These are phyloP conservation scores for Synergus gifuensis DNA, from an alignment of 2,888 invertebrate genomes.

Conservation along the genomic window DNA sequence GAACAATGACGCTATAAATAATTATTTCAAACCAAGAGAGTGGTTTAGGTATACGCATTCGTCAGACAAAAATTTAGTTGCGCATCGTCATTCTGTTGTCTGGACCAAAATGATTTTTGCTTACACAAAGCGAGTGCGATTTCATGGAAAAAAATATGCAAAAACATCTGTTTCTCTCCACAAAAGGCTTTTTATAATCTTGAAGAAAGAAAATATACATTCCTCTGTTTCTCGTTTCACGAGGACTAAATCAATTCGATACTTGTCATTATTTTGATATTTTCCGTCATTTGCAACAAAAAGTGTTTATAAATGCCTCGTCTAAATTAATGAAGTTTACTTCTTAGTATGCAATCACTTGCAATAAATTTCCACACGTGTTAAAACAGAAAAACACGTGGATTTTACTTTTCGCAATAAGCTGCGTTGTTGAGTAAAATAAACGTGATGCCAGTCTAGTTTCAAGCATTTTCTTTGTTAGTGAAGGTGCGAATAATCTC, in stretches of 20 bases:
- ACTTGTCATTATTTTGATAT: neutral
- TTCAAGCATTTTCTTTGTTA: slow-evolving; percentile 14
- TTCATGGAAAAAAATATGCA: neutral
- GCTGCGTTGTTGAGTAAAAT: neutral
- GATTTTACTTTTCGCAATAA: slow-evolving; percentile 7
- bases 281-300: neutral
- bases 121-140: slow-evolving; percentile 4
- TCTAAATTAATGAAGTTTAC: neutral
- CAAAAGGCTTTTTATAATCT: neutral
- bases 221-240: neutral
- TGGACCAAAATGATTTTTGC: neutral
- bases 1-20: neutral
- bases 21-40: neutral
- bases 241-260: neutral
- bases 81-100: neutral
- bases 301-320: neutral
- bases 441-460: neutral
- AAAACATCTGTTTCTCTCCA: neutral
- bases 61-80: neutral
- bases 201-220: neutral
- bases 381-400: neutral
- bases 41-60: neutral
- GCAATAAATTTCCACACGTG: neutral
- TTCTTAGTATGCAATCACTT: neutral
- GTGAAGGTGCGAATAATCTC: neutral